Conservation (phyloP, 2,888 invertebrate species). For the Alviniconcha strummeri region DNA sequence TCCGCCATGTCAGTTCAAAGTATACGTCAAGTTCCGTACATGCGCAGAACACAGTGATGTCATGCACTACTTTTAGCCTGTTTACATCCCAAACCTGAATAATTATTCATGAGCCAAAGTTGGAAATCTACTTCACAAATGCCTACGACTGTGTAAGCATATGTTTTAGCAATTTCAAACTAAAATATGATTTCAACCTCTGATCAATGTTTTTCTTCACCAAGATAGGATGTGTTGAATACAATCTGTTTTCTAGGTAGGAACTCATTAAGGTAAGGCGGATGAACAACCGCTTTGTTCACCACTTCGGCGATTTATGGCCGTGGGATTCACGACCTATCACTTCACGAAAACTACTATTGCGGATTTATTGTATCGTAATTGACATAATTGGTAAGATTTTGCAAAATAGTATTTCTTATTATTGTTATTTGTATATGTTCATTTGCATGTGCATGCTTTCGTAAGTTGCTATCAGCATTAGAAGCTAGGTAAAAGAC, state of each 20-base stretch:
- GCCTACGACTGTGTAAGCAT: not conserved
- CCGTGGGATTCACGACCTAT: slow-evolving; percentile 29
- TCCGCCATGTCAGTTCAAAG: slow-evolving; percentile 44
- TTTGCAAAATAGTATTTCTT: slow-evolving; percentile 15
- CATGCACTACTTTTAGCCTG: slow-evolving; percentile 53
- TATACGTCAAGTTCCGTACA: slow-evolving; percentile 39
- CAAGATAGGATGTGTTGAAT: not conserved
- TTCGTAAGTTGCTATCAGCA: not conserved
- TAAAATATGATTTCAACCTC: too few relatives aligned
- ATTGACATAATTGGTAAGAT: slow-evolving; percentile 32
- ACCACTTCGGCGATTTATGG: slow-evolving; percentile 34
- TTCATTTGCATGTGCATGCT: slow-evolving; percentile 27
- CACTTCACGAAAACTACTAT: slow-evolving; percentile 26
- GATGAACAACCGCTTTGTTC: slow-evolving; percentile 37
- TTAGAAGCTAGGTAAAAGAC: slow-evolving; percentile 22
- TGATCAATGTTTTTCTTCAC: too few relatives aligned
- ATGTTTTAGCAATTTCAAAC: too few relatives aligned
- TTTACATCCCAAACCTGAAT: slow-evolving; percentile 50
- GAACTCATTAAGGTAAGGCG: slow-evolving; percentile 33
- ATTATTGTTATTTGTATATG: not conserved
- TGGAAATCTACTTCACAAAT: not conserved
- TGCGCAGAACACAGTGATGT: slow-evolving; percentile 46
- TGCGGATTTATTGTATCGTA: slow-evolving; percentile 24
- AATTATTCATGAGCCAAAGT: slow-evolving; percentile 42
- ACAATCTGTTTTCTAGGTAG: not conserved